These are phyloP conservation scores for Labrus mixtus DNA, from an alignment of 2,113 vertebrate species.

Conservation along the genomic window DNA sequence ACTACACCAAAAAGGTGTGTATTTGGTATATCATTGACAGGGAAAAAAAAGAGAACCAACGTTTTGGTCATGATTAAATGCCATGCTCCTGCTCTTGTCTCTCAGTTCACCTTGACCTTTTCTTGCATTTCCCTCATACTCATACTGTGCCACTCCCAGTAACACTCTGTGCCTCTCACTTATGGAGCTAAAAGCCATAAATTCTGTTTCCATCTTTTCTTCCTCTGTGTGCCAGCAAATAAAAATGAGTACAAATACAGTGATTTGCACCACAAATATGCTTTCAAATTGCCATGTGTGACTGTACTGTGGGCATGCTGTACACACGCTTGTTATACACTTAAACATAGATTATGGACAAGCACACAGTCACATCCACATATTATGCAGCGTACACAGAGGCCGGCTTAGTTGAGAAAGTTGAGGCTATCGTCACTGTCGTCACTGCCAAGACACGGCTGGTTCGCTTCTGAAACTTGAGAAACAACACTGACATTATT, in stretches of 20 bases:
- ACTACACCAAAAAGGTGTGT: constrained; percentile 9
- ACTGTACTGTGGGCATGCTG: neutral
- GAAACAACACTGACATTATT: constrained; percentile 59
- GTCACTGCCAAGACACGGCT: constrained; percentile 48
- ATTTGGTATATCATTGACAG: neutral
- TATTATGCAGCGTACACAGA: constrained; percentile 14
- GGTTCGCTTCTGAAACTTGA: constrained; percentile 63
- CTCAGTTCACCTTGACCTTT: constrained; percentile 57
- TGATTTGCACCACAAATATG: neutral
- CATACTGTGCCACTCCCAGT: constrained; percentile 13
- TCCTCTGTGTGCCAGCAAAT: neutral
- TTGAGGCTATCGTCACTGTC: neutral
- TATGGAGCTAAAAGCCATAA: constrained; percentile 39
- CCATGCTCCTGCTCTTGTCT: constrained; percentile 8
- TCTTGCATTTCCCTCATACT: constrained; percentile 5
- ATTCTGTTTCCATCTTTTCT: constrained; percentile 23
- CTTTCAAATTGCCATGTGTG: neutral
- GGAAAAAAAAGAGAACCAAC: neutral
- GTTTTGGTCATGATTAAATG: neutral
- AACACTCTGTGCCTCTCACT: constrained; percentile 14
- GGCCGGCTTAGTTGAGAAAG: neutral
- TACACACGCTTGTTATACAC: constrained; percentile 3
- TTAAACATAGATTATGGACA: neutral
- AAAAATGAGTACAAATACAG: neutral
- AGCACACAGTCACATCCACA: neutral